These are phyloP conservation scores for Sorex araneus DNA, from an alignment of 2,113 vertebrate species.

Conservation along the genomic window DNA sequence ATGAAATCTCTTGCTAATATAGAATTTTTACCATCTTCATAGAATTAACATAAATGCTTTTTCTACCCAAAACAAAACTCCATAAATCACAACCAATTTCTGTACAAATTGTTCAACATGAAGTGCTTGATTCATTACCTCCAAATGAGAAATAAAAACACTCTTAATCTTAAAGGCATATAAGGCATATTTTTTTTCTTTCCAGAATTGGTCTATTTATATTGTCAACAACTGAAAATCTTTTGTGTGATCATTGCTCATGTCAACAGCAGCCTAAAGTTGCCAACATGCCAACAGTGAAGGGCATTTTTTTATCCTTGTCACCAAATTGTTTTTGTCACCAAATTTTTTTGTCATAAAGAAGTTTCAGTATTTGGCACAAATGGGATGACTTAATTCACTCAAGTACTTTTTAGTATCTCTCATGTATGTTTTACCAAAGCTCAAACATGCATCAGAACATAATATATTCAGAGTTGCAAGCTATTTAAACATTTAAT, in stretches of 20 bases:
- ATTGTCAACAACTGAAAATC: background rate
- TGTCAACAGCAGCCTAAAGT: background rate
- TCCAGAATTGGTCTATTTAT: background rate
- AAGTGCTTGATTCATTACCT: slow-evolving; percentile 16
- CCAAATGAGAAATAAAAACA: background rate
- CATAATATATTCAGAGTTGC: background rate
- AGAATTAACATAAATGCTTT: background rate
- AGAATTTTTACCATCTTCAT: too few relatives aligned
- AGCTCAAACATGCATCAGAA: background rate
- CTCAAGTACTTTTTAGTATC: background rate
- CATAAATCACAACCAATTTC: background rate
- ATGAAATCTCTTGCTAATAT: background rate
- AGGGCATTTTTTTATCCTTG: background rate
- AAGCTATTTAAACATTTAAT: slow-evolving; percentile 24
- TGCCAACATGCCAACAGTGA: background rate
- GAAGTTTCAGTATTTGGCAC: background rate
- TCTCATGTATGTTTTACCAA: background rate
- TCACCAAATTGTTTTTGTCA: background rate
- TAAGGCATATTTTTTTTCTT: too few relatives aligned
- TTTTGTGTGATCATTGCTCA: background rate
- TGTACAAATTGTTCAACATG: background rate
- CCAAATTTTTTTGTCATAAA: background rate
- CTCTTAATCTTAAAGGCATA: slow-evolving; percentile 3
- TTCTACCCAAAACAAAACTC: background rate
- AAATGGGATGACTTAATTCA: background rate